phyloP scores from a whole-genome alignment of 2,797 vertebrate species.

The Benthosema pterotum region DNA sequence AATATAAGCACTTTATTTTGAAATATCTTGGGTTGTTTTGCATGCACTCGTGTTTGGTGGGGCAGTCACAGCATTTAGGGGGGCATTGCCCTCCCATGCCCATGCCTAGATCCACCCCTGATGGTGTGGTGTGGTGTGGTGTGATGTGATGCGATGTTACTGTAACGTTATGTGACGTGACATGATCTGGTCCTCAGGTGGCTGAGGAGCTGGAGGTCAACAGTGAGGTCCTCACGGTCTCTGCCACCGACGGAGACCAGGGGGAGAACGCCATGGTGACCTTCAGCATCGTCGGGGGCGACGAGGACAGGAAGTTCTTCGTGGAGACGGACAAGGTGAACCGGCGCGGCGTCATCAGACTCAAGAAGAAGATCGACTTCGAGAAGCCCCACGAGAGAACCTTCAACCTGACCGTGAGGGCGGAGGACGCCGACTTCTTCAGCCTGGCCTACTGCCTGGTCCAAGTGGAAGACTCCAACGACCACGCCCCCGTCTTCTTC shows the following conservation, averaged over 20 bases:
- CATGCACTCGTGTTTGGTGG: too few relatives aligned
- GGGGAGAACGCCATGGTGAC: slow-evolving; percentile 86
- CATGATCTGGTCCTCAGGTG: slow-evolving; percentile 57
- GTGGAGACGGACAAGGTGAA: slow-evolving; percentile 87
- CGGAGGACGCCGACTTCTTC: slow-evolving; percentile 87
- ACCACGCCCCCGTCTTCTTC: slow-evolving; percentile 87
- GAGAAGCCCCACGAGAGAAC: slow-evolving; percentile 88
- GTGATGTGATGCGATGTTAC: not conserved
- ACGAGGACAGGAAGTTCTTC: slow-evolving; percentile 88
- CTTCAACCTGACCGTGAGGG: slow-evolving; percentile 91
- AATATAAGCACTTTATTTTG: too few relatives aligned
- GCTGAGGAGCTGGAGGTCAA: slow-evolving; percentile 84
- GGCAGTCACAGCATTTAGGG: too few relatives aligned
- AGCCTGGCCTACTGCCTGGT: slow-evolving; percentile 83
- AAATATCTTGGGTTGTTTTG: too few relatives aligned
- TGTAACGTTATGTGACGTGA: not conserved
- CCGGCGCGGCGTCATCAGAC: slow-evolving; percentile 77
- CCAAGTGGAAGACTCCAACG: slow-evolving; percentile 89
- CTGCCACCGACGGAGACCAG: slow-evolving; percentile 85
- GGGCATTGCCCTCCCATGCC: too few relatives aligned
- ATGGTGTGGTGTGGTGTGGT: too few relatives aligned
- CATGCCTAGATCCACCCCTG: too few relatives aligned
- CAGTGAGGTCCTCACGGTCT: slow-evolving; percentile 83
- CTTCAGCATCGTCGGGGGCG: slow-evolving; percentile 87
- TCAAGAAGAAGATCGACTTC: slow-evolving; percentile 87